Conservation (phyloP, 1,140 invertebrate genomes). For the Macrobrachium rosenbergii region DNA sequence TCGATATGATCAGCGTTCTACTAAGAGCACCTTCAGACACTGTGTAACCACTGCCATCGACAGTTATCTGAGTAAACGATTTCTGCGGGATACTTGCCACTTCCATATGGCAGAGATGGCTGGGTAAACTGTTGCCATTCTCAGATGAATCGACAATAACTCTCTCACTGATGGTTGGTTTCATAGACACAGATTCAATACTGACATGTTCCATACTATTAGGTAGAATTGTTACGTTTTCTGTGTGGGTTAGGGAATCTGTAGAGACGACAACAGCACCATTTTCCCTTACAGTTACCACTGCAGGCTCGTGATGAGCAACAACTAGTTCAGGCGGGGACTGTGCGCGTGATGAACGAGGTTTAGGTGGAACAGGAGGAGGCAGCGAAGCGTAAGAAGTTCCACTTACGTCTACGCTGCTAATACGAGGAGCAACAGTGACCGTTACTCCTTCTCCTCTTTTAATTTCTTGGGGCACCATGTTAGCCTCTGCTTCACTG, state of each 20-base stretch:
- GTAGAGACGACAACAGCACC: conserved; percentile 56
- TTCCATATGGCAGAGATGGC: conserved; percentile 16
- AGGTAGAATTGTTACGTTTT: neutral
- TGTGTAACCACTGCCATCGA: conserved; percentile 51
- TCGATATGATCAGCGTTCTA: conserved; percentile 59
- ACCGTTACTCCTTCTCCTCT: conserved; percentile 42
- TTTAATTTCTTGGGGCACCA: neutral
- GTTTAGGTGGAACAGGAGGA: conserved; percentile 40
- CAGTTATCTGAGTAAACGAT: conserved; percentile 56
- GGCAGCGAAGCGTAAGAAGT: neutral
- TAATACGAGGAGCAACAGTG: conserved; percentile 43
- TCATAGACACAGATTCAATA: conserved; percentile 27
- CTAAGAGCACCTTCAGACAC: conserved; percentile 52
- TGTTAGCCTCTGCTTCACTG: conserved; percentile 43
- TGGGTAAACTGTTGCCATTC: conserved; percentile 5
- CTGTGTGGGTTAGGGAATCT: conserved; percentile 29
- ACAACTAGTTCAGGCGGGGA: conserved; percentile 45
- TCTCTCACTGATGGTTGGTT: conserved; percentile 33
- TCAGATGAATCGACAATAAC: conserved; percentile 36
- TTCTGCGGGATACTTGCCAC: conserved; percentile 49
- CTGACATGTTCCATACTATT: neutral
- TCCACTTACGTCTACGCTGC: conserved; percentile 34
- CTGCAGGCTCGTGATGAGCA: conserved; percentile 30
- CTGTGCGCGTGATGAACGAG: conserved; percentile 26
- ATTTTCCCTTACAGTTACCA: conserved; percentile 60